Evolutionary conservation across 2,888 invertebrate species (phyloP).

Genomic region (Pollenia labialis): DNA sequence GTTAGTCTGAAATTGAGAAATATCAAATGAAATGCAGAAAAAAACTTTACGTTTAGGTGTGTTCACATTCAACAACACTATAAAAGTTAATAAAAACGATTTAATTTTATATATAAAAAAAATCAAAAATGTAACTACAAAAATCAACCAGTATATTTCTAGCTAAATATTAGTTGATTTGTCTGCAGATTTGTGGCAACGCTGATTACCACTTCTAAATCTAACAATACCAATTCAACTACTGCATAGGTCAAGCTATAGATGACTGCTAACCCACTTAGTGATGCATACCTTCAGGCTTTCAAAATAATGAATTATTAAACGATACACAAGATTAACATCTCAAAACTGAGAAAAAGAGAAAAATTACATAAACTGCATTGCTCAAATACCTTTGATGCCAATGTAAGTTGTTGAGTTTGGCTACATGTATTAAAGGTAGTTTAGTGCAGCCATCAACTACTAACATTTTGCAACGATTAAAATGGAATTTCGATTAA

Average conservation of each 20-base stretch:
- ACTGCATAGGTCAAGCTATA: not conserved
- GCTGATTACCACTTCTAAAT: not conserved
- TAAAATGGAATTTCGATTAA: constrained; percentile 30
- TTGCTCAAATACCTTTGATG: constrained; percentile 27
- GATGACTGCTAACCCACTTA: not conserved
- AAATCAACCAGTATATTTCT: no score
- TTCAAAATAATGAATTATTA: constrained; percentile 56
- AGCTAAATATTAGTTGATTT: no score
- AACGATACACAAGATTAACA: constrained; percentile 42
- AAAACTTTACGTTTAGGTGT: no score
- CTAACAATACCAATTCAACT: not conserved
- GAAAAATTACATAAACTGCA: not conserved
- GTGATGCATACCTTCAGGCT: constrained; percentile 46
- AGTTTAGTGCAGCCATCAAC: not conserved
- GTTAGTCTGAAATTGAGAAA: no score
- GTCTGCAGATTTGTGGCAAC: no score
- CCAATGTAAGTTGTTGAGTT: constrained; percentile 25
- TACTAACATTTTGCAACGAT: constrained; percentile 45
- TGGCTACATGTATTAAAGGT: constrained; percentile 10
- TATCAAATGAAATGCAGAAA: no score
- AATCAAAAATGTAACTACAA: no score
- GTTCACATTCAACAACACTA: no score
- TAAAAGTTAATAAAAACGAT: no score
- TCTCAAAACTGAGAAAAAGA: constrained; percentile 28
- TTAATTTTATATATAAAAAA: no score